phyloP scores from a whole-genome alignment of 2,797 vertebrate genomes.

The Rhinoraja longicauda region DNA sequence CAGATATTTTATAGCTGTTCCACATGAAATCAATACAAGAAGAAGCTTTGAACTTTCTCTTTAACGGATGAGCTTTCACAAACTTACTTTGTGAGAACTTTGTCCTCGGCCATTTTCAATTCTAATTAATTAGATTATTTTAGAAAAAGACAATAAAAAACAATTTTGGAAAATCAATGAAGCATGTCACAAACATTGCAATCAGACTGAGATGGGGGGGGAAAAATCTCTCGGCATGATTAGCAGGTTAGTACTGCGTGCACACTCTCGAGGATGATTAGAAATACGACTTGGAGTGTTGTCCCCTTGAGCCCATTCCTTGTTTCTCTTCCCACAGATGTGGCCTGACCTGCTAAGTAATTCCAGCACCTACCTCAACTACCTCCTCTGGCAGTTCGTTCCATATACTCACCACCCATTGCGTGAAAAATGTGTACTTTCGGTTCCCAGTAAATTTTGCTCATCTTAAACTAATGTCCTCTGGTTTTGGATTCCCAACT shows the following conservation, averaged over 20 bases:
- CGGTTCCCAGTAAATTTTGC: no score
- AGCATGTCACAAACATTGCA: not conserved
- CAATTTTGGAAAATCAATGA: not conserved
- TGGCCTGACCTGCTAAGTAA: no score
- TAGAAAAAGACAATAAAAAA: not conserved
- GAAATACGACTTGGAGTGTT: not conserved
- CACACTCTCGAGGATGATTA: not conserved
- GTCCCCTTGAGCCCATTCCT: no score
- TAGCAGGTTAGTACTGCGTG: not conserved
- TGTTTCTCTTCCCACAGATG: no score
- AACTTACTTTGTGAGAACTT: not conserved
- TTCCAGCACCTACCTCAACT: no score
- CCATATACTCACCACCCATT: no score
- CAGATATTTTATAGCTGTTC: not conserved
- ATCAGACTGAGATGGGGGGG: not conserved
- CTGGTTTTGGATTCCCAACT: no score
- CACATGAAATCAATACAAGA: no score
- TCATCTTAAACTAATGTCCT: no score
- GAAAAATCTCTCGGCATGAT: not conserved
- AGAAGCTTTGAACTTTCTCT: not conserved
- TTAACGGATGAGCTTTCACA: not conserved
- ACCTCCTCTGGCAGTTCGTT: no score
- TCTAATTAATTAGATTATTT: not conserved
- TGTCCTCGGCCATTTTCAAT: not conserved
- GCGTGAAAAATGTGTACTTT: no score